Evolutionary conservation across 2,113 vertebrate species (phyloP).

Genomic region (Sminthopsis crassicaudata): DNA sequence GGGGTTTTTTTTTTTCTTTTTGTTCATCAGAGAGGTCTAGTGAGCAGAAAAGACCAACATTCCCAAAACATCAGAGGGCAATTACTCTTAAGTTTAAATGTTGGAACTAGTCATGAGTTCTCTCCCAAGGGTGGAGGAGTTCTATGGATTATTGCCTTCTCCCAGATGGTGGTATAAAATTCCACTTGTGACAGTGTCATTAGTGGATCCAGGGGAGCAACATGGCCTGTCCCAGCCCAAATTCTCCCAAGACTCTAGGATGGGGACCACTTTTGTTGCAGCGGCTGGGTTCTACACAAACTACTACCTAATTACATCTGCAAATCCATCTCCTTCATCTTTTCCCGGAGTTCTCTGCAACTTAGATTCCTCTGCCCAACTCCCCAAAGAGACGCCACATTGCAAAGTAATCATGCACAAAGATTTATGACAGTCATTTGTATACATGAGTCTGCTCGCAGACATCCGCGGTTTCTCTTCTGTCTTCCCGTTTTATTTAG

Average conservation of each 20-base stretch:
- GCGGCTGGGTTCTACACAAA: conserved; percentile 67
- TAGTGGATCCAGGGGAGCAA: fast-evolving
- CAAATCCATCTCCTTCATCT: conserved; percentile 50
- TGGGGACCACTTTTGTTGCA: neutral
- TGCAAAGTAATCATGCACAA: conserved; percentile 72
- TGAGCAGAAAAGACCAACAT: neutral
- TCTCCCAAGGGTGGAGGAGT: neutral
- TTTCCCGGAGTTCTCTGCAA: conserved; percentile 15
- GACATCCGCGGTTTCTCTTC: conserved; percentile 69
- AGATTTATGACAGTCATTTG: conserved; percentile 78
- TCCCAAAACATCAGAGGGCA: no score
- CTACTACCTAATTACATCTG: conserved; percentile 70
- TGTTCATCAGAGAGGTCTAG: neutral
- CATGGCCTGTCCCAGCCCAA: no score
- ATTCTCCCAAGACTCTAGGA: neutral
- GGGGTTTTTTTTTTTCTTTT: neutral
- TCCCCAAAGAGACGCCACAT: conserved; percentile 71
- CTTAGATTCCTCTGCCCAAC: conserved; percentile 40
- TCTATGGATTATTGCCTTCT: neutral
- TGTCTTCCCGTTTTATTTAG: conserved; percentile 78
- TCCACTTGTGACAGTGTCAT: neutral
- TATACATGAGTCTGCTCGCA: conserved; percentile 72
- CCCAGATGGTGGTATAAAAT: neutral
- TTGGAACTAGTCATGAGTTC: neutral
- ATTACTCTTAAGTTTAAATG: neutral